Evolutionary conservation across 2,888 invertebrate genomes (phyloP).

Genomic region (Eupithecia centaureata): DNA sequence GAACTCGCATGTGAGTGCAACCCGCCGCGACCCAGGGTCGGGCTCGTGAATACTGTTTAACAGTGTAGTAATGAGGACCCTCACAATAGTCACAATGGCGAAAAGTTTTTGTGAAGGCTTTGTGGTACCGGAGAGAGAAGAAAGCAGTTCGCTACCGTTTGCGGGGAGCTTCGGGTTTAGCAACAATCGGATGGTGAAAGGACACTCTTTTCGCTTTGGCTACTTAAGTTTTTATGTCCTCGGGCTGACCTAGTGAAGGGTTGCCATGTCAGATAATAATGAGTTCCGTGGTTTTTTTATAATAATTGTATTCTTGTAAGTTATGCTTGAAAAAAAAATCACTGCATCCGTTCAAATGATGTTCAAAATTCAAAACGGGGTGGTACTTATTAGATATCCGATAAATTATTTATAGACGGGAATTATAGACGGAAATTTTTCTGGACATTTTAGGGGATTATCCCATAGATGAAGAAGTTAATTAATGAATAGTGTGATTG

Average conservation of each 20-base stretch:
- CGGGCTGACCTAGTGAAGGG: not conserved
- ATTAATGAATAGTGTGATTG: slow-evolving; percentile 19
- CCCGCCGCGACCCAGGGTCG: slow-evolving; percentile 23
- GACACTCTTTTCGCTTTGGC: not conserved
- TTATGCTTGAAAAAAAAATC: too few relatives aligned
- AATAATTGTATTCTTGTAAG: too few relatives aligned
- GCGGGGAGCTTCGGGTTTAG: not conserved
- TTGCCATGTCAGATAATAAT: not conserved
- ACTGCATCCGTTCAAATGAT: too few relatives aligned
- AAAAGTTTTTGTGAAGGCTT: slow-evolving; percentile 11
- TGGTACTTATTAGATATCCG: too few relatives aligned
- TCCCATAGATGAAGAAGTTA: not conserved
- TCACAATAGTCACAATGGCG: slow-evolving; percentile 12
- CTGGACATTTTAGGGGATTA: not conserved
- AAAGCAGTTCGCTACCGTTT: slow-evolving; percentile 19
- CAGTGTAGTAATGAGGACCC: slow-evolving; percentile 35
- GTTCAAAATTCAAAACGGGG: too few relatives aligned
- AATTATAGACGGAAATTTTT: too few relatives aligned
- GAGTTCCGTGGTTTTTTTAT: not conserved
- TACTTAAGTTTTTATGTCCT: not conserved
- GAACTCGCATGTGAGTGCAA: slow-evolving; percentile 12
- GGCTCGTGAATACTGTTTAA: slow-evolving; percentile 47
- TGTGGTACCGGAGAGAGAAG: slow-evolving; percentile 13
- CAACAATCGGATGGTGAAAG: slow-evolving; percentile 1
- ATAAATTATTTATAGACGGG: too few relatives aligned